phyloP scores from a whole-genome alignment of 2,797 vertebrate species.

The Erpetoichthys calabaricus region DNA sequence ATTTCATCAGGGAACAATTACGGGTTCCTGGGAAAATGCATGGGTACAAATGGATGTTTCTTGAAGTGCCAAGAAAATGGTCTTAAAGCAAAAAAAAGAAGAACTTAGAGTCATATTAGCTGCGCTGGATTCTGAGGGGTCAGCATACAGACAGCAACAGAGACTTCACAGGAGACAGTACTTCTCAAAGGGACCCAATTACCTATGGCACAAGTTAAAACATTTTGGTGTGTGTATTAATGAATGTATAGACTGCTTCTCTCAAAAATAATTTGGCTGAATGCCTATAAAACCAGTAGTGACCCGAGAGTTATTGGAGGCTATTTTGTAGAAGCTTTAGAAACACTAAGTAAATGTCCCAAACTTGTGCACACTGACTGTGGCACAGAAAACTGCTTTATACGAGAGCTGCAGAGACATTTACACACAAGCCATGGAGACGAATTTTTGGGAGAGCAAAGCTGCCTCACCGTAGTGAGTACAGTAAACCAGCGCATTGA shows the following conservation, averaged over 20 bases:
- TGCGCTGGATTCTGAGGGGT: conserved; percentile 2
- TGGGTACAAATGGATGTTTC: too few species aligned
- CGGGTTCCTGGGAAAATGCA: too few species aligned
- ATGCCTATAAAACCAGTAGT: conserved; percentile 7
- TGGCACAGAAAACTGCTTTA: too few species aligned
- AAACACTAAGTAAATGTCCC: conserved; percentile 2
- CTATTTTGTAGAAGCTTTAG: conserved; percentile 5
- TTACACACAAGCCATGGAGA: too few species aligned
- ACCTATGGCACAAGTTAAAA: conserved; percentile 10
- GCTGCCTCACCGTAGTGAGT: too few species aligned
- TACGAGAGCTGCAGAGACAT: too few species aligned
- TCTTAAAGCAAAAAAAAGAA: too few species aligned
- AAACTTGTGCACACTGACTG: not conserved
- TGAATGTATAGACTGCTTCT: not conserved
- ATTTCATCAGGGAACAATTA: too few species aligned
- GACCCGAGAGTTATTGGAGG: not conserved
- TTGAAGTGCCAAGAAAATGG: too few species aligned
- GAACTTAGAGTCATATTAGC: not conserved
- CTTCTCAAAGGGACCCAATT: conserved; percentile 1
- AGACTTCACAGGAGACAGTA: not conserved
- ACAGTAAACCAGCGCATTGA: too few species aligned
- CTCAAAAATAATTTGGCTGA: conserved; percentile 9
- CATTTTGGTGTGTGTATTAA: conserved; percentile 5
- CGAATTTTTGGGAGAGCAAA: too few species aligned
- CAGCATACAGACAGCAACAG: conserved; percentile 7